Evolutionary conservation across 1,140 invertebrate species (phyloP), one percentile per base, ranked within the genome.

Genomic region (Euura saliciscinereae): DNA sequence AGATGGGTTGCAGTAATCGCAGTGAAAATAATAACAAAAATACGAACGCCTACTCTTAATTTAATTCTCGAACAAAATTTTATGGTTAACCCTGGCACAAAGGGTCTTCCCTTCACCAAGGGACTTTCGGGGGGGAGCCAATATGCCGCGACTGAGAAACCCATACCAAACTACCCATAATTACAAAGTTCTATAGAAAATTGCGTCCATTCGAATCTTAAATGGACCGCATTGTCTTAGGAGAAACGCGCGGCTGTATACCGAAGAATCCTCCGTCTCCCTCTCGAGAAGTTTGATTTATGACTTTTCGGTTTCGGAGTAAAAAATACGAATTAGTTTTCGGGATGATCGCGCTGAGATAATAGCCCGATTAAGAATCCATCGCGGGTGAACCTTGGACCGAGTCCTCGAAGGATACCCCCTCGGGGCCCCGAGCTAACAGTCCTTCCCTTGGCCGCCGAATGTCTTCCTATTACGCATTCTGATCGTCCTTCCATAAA

Each of bases 321-420:
- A 85, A 86, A 86, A 86, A 86, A 85, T 85, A 82, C 78, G 83
- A 85, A 86, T 86, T 86, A 86, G 83, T 86, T 86, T 86, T 86
- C 78, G 84, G 80, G 81, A 86, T 85, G 84, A 86, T 86, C 84
- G 82, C 83, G 79, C 82, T 80, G 79, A 85, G 84, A 87, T 86
- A 86, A 86, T 87, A 80, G 84, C 79, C 82, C 84, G 84, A 86
- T 86, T 86, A 86, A 86, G 84, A 86, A 85, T 86, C 80, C 80
- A 72, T 68, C 72, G 72, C 59, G 73, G 76, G 51, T 59, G 51
- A 59, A 59, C 51, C 8, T 59, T 4, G 51, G 13, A n/a, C 51
- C 51, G 8, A 1, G 3, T 59, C 51, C 8, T n/a, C 51, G 10
- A 8, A 8, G 8, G 10, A 6, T 59, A n/a, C 51, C 51, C 51